These are phyloP conservation scores for Hippopotamyrus pictus DNA, from an alignment of 2,797 vertebrate species.

Conservation along the genomic window DNA sequence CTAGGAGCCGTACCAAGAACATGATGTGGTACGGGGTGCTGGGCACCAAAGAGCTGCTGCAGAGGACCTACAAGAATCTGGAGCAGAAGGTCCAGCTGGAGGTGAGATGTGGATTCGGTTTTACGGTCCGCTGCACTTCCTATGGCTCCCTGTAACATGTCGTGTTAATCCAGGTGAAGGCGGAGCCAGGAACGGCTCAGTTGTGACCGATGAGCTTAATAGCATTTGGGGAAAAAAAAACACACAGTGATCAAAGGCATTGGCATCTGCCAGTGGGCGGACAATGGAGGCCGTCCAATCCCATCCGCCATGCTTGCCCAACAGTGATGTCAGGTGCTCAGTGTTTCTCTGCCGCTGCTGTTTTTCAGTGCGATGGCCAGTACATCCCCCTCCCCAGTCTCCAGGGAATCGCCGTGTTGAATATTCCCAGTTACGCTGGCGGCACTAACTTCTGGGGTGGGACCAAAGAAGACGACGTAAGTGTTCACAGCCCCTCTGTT, in stretches of 20 bases:
- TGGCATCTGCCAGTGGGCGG: background rate
- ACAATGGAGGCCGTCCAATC: background rate
- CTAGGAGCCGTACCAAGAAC: slow-evolving; percentile 94
- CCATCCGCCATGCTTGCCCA: background rate
- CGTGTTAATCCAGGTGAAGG: background rate
- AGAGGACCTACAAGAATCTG: slow-evolving; percentile 95
- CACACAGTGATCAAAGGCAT: background rate
- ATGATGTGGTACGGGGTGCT: slow-evolving; percentile 99
- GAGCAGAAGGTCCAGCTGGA: slow-evolving; percentile 96
- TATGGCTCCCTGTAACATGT: background rate
- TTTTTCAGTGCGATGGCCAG: slow-evolving; percentile 86
- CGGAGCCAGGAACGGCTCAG: background rate
- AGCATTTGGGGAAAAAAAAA: background rate
- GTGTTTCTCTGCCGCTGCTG: background rate
- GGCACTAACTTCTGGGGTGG: slow-evolving; percentile 98
- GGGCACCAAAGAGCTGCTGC: slow-evolving; percentile 90
- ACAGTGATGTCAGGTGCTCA: background rate
- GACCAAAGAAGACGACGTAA: slow-evolving; percentile 96
- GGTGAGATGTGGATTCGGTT: slow-evolving; percentile 55
- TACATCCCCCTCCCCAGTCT: slow-evolving; percentile 97
- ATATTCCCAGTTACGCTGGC: slow-evolving; percentile 95
- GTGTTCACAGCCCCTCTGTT: slow-evolving; percentile 39
- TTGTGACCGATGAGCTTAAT: background rate
- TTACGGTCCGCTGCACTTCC: background rate
- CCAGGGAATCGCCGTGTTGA: slow-evolving; percentile 91